These are phyloP conservation scores for Boloria selene DNA, from an alignment of 2,888 invertebrate genomes.

Conservation along the genomic window DNA sequence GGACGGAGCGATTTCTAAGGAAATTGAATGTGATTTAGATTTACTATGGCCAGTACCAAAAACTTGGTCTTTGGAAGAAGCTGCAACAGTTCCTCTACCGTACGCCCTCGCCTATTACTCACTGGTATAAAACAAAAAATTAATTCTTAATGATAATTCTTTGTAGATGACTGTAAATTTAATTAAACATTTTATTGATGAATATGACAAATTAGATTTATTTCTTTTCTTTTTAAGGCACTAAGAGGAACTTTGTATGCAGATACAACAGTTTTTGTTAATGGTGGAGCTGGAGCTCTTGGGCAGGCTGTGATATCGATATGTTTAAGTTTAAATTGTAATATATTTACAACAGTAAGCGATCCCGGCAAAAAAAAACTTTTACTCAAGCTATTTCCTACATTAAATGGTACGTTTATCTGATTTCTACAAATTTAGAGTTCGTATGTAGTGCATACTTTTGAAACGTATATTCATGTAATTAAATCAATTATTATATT, in stretches of 20 bases:
- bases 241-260: neutral
- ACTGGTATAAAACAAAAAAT: neutral
- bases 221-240: neutral
- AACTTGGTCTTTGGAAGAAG: constrained; percentile 14
- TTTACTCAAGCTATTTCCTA: neutral
- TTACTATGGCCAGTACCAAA: neutral
- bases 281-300: constrained; percentile 6
- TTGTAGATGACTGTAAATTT: no score
- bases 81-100: constrained; percentile 1
- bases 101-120: constrained; percentile 11
- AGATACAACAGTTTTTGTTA: neutral
- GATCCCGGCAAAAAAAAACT: neutral
- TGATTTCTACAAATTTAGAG: neutral
- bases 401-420: neutral
- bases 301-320: constrained; percentile 10
- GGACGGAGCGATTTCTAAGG: neutral
- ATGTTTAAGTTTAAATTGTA: neutral
- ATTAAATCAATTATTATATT: no score
- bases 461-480: no score
- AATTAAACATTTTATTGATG: no score
- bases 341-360: constrained; percentile 1
- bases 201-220: no score
- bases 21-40: neutral
- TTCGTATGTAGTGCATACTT: no score
- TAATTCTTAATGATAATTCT: no score